Evolutionary conservation across 2,113 vertebrate genomes (phyloP).

Genomic region (Martes martes): DNA sequence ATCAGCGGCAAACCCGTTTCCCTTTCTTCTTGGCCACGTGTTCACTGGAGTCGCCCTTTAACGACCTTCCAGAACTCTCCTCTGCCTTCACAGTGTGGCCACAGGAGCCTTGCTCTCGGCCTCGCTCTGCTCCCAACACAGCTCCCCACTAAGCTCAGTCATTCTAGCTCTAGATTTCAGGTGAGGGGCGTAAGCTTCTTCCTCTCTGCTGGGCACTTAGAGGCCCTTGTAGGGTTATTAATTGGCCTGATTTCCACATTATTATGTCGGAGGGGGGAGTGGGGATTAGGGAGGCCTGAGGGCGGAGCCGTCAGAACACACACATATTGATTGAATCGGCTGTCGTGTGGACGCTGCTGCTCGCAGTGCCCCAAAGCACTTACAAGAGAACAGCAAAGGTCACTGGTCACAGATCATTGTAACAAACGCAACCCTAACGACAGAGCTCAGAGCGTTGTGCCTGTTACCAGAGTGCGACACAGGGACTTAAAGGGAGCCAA

Average conservation of each 20-base stretch:
- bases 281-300: background rate
- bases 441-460: background rate
- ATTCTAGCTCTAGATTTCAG: background rate
- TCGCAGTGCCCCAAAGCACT: background rate
- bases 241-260: background rate
- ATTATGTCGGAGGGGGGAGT: background rate
- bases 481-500: background rate
- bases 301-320: background rate
- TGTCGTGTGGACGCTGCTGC: background rate
- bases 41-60: background rate
- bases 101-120: background rate
- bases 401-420: background rate
- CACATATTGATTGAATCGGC: background rate
- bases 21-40: background rate
- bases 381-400: background rate
- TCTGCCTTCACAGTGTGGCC: background rate
- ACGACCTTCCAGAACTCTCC: background rate
- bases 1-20: background rate
- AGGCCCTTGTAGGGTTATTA: background rate
- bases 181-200: background rate
- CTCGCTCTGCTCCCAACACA: background rate
- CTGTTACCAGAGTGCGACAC: background rate
- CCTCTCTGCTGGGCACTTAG: background rate
- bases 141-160: background rate
- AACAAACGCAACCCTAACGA: background rate